Percentiles rank a stretch among this genome's conserved stretches.
phyloP scores from a whole-genome alignment of 2,797 vertebrate genomes.

The Cirrhinus mrigala region DNA sequence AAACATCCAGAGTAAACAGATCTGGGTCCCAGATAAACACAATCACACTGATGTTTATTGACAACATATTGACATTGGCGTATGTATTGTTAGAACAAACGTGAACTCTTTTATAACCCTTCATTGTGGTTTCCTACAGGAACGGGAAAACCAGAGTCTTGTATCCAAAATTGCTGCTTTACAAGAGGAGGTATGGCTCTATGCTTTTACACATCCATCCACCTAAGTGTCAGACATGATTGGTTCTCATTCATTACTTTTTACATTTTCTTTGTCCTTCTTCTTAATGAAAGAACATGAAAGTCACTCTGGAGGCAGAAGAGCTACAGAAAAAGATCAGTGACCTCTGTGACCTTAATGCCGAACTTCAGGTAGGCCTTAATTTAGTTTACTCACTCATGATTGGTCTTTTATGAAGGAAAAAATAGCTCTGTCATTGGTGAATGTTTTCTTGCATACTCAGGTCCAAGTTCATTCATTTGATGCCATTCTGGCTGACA shows the following conservation, averaged over 20 bases:
- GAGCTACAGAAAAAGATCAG: slow-evolving; percentile 84
- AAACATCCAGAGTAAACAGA: slow-evolving; percentile 8
- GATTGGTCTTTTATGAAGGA: not conserved
- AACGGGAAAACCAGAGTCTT: slow-evolving; percentile 86
- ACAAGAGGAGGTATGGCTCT: slow-evolving; percentile 86
- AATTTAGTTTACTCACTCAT: not conserved
- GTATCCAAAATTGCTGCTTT: slow-evolving; percentile 83
- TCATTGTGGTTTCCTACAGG: slow-evolving; percentile 71
- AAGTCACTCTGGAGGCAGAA: slow-evolving; percentile 80
- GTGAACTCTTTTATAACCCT: not conserved
- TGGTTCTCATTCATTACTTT: not conserved
- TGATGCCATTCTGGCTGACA: slow-evolving; percentile 78
- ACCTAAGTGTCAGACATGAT: not conserved
- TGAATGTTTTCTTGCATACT: not conserved
- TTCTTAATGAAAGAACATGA: slow-evolving; percentile 75
- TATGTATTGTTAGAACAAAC: slow-evolving; percentile 1
- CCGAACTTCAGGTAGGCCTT: slow-evolving; percentile 81
- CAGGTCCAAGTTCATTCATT: slow-evolving; percentile 83
- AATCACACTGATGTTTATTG: not conserved
- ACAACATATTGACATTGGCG: not conserved
- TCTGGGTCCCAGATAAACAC: not conserved
- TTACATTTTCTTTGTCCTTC: not conserved
- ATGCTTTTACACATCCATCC: not conserved
- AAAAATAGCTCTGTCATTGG: not conserved
- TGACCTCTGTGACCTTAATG: slow-evolving; percentile 79